Evolutionary conservation across 64 coral and sea anemone genomes (phyloP).

Genomic region (Acropora tenuis): DNA sequence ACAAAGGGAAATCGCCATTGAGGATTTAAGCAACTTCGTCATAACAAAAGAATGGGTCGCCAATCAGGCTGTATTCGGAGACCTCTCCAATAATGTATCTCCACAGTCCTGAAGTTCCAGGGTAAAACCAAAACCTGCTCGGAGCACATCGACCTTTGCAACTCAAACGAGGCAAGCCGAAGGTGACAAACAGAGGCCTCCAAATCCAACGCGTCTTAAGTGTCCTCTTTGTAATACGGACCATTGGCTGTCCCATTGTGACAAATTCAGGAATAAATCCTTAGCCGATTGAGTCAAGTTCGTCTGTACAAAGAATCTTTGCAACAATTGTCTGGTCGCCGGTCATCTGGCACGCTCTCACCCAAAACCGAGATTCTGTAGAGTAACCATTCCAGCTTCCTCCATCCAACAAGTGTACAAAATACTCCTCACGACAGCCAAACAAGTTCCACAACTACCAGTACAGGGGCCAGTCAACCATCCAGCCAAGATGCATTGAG

Average conservation of each 20-base stretch:
- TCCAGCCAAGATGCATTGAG: not conserved
- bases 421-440: not conserved
- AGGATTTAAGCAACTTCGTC: slow-evolving; percentile 42
- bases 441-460: not conserved
- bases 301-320: slow-evolving; percentile 20
- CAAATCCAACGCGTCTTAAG: slow-evolving; percentile 3
- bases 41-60: slow-evolving; percentile 12
- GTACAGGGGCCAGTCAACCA: not conserved
- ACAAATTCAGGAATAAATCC: slow-evolving; percentile 24
- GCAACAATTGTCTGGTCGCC: slow-evolving; percentile 29
- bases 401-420: slow-evolving; percentile 6
- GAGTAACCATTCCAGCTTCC: slow-evolving; percentile 11
- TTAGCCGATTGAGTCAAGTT: slow-evolving; percentile 14
- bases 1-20: slow-evolving; percentile 36
- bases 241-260: slow-evolving; percentile 46
- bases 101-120: not conserved
- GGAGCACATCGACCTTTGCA: slow-evolving; percentile 4
- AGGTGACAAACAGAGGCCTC: not conserved
- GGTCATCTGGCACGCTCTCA: slow-evolving; percentile 30
- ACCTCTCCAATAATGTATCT: slow-evolving; percentile 19
- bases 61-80: slow-evolving; percentile 45
- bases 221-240: slow-evolving; percentile 14
- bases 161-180: not conserved
- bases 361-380: not conserved
- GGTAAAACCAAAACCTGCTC: not conserved